Conservation (phyloP, 1,140 invertebrate genomes). For the Hypsibius dujardini region DNA sequence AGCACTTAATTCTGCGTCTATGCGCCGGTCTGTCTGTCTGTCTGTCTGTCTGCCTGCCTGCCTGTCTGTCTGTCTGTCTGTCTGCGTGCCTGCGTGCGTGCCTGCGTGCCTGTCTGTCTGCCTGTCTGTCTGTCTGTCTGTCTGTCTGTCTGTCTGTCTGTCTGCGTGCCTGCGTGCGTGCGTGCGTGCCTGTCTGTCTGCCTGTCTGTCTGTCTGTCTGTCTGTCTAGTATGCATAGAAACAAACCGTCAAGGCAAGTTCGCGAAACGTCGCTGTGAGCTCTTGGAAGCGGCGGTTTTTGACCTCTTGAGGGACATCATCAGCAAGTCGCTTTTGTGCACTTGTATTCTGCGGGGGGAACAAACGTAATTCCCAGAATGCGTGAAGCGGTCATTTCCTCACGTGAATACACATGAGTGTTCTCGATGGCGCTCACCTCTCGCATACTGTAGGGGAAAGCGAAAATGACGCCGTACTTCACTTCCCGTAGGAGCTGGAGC, state of each 20-base stretch:
- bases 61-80: no score
- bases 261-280: constrained; percentile 47
- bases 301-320: constrained; percentile 56
- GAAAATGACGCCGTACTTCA: constrained; percentile 66
- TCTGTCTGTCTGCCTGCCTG: no score
- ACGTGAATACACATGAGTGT: no score
- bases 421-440: constrained; percentile 45
- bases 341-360: constrained; percentile 56
- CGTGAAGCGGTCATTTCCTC: no score
- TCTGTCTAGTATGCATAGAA: not conserved
- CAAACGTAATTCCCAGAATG: constrained; percentile 23
- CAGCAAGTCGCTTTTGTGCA: constrained; percentile 58
- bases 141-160: no score
- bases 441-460: constrained; percentile 85
- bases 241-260: constrained; percentile 35
- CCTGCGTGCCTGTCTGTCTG: no score
- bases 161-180: no score
- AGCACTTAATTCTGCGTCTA: not conserved
- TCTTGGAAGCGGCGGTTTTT: constrained; percentile 50
- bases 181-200: no score
- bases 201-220: no score
- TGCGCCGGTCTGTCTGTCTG: not conserved
- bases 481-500: constrained; percentile 52
- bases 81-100: no score
- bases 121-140: no score